These are phyloP conservation scores for Cricetomys ansorgei DNA, from an alignment of 2,113 vertebrate species.

Conservation along the genomic window DNA sequence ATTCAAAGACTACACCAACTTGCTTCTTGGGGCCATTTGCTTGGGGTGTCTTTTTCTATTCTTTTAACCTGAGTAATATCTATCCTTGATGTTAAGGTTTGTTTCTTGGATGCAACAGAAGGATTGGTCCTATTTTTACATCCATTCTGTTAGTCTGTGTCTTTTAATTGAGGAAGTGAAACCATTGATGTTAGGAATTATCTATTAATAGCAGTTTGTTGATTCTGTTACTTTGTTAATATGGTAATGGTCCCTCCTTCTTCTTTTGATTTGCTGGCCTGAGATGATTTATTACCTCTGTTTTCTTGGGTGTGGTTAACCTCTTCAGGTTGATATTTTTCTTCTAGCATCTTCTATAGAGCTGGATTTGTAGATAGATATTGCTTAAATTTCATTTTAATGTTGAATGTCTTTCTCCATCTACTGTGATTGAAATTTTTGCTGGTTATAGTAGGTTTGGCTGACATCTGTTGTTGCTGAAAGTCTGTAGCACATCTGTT, in stretches of 20 bases:
- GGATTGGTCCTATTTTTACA: no score
- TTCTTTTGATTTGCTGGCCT: neutral
- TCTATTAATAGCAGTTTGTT: no score
- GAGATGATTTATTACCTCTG: neutral
- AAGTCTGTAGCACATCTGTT: neutral
- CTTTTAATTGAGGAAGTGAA: no score
- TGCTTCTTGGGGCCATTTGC: no score
- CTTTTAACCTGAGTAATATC: no score
- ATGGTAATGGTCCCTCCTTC: no score
- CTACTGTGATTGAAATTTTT: neutral
- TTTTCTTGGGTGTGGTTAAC: neutral
- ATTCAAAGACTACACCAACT: no score
- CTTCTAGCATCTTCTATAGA: neutral
- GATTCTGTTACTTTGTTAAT: neutral
- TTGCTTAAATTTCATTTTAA: neutral
- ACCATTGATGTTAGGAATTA: no score
- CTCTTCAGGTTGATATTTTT: neutral
- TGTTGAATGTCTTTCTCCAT: neutral
- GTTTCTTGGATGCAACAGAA: no score
- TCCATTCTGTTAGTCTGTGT: no score
- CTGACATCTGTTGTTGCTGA: neutral
- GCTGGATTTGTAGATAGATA: neutral
- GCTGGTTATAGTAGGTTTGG: neutral
- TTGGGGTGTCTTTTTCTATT: no score
- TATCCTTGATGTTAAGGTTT: no score